phyloP scores from a whole-genome alignment of 2,888 invertebrate species.

The Hypomecis punctinalis region DNA sequence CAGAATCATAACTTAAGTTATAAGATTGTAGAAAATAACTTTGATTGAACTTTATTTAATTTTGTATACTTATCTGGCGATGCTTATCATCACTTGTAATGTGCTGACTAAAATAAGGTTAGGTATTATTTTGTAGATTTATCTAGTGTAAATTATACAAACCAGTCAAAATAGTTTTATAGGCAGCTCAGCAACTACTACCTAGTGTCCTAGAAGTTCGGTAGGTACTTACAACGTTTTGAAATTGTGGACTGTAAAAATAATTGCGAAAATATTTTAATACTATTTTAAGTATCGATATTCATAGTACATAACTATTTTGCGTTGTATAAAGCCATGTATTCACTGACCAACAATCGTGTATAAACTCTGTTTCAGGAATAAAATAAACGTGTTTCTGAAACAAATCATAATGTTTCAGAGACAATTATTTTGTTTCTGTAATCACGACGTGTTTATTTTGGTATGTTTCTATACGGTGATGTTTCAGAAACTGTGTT shows the following conservation, averaged over 20 bases:
- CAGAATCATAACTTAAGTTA: conserved; percentile 27
- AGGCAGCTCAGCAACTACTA: conserved; percentile 12
- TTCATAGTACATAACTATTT: neutral
- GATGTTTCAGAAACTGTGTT: too few species aligned
- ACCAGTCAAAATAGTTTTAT: conserved; percentile 19
- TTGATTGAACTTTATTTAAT: conserved; percentile 13
- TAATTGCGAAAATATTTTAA: neutral
- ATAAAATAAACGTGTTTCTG: too few species aligned
- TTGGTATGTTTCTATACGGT: too few species aligned
- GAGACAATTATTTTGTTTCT: too few species aligned
- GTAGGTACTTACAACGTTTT: conserved; percentile 4
- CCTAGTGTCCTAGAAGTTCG: neutral
- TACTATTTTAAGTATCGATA: neutral
- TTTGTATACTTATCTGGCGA: conserved; percentile 3
- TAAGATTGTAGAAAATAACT: neutral
- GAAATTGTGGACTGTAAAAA: neutral
- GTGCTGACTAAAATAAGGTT: conserved; percentile 41
- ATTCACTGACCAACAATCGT: too few species aligned
- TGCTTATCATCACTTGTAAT: conserved; percentile 18
- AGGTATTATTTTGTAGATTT: conserved; percentile 40
- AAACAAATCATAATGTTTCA: too few species aligned
- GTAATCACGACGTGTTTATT: too few species aligned
- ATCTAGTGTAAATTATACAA: conserved; percentile 31
- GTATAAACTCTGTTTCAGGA: too few species aligned
- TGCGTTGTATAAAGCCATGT: neutral